Base-by-base conservation (phyloP, 35 echinoderm and acorn worm genomes). In the Strongylocentrotus purpuratus region DNA sequence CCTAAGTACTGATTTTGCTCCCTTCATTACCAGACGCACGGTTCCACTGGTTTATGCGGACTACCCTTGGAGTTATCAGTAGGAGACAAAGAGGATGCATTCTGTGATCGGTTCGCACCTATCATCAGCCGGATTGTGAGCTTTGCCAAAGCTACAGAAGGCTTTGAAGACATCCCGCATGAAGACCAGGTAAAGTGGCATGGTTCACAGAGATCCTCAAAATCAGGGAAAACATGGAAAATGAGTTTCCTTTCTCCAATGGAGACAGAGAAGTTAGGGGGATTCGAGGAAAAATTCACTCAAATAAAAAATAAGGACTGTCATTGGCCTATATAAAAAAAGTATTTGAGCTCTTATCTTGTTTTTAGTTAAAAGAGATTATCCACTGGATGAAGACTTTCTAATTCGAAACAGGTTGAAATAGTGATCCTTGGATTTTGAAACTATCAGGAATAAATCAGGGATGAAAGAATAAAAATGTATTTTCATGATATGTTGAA, bases 51-150 rank as follows among this genome's bases (percentile, higher is more conserved):
- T 47, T 9, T 46, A 25, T n/a, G 41, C 35, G 87, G 50, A 88
- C 22, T 61, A 60, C 86, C 94, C 33, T 86, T 10, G 71, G 55
- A 94, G 47, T 55, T 60, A 61, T 70, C 85, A 17, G 92, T 86
- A 25, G 70, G 87, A 46, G 90, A 65, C 25, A 92, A 93, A 3
- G 96, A 96, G 4, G 95, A 97, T 17, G 91, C 95, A 46, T 99
- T 99, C 92, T 97, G 95, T 47, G 94, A 95, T 55, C 94, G 95
- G 1, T 99, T 99, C 88, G 92, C 98, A 31, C 96, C 98, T 25
- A 95, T 97, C 92, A 99, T 99, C 78, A 96, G 95, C 48, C 97
- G 96, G 18, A 97, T 99, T 6, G 98, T 99, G 1, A 94, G 94
- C 33, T 99, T 99, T 50, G 96, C 98, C 11, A 97, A 99, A 92